Percentiles rank a stretch among this genome's conserved stretches.
Conservation (phyloP, 2,113 vertebrate genomes). For the Tenrec ecaudatus region DNA sequence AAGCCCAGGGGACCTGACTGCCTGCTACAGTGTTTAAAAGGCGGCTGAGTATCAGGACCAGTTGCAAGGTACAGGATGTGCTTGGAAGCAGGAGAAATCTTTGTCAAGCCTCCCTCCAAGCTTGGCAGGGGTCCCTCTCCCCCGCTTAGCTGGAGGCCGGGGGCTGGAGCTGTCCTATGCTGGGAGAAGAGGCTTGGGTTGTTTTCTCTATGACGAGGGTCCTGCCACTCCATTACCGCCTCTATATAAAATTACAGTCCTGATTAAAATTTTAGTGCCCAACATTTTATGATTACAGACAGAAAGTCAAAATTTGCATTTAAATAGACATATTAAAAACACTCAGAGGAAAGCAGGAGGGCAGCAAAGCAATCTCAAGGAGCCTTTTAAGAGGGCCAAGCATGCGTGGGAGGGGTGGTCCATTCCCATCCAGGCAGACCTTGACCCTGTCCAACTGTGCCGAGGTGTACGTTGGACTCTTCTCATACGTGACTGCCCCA, state of each 20-base stretch:
- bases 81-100: rapidly evolving
- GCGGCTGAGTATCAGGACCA: not conserved
- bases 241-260: constrained; percentile 84
- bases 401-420: constrained; percentile 47
- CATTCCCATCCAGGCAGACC: not conserved
- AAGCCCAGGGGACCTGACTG: not conserved
- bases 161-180: rapidly evolving
- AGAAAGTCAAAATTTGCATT: constrained; percentile 91
- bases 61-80: not conserved
- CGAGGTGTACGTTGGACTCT: rapidly evolving
- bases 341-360: constrained; percentile 78
- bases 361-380: constrained; percentile 78
- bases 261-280: constrained; percentile 88
- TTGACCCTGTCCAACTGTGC: not conserved
- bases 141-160: not conserved
- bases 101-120: not conserved
- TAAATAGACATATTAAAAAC: constrained; percentile 89
- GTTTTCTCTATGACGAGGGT: constrained; percentile 52
- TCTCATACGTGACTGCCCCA: rapidly evolving
- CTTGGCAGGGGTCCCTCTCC: not conserved
- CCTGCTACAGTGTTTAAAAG: not conserved
- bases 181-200: not conserved
- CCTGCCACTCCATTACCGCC: constrained; percentile 72
- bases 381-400: constrained; percentile 67
- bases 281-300: constrained; percentile 88